These are phyloP conservation scores for Theodoxus fluviatilis DNA, from an alignment of 2,888 invertebrate species.

Conservation along the genomic window DNA sequence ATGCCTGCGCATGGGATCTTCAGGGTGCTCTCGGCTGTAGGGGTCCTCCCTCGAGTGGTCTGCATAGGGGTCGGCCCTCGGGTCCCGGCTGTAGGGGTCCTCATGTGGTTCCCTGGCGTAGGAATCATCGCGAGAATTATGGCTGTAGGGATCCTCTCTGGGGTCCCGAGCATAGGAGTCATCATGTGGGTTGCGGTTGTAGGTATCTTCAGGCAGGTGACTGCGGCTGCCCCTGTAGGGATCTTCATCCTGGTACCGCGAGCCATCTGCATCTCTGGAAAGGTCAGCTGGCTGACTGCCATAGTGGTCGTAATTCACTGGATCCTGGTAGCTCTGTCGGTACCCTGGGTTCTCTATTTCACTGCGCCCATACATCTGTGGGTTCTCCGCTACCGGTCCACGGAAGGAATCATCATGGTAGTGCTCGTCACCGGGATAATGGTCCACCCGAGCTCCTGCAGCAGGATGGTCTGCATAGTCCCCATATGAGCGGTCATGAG, in stretches of 20 bases:
- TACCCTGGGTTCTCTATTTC: too few species aligned
- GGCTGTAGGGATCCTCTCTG: slow-evolving; percentile 20
- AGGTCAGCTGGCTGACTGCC: slow-evolving; percentile 18
- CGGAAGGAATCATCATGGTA: slow-evolving; percentile 30
- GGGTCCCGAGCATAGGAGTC: background rate
- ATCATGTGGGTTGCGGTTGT: slow-evolving; percentile 13
- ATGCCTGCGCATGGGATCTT: slow-evolving; percentile 35
- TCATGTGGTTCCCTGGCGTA: slow-evolving; percentile 20
- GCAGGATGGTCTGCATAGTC: too few species aligned
- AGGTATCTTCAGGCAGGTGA: slow-evolving; percentile 15
- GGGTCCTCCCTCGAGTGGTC: slow-evolving; percentile 28
- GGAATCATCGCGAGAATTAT: background rate
- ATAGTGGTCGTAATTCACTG: too few species aligned
- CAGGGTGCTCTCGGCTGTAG: slow-evolving; percentile 32
- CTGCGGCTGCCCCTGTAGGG: slow-evolving; percentile 25
- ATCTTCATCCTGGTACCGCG: slow-evolving; percentile 25
- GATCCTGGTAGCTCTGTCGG: slow-evolving; percentile 33
- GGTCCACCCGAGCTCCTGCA: too few species aligned
- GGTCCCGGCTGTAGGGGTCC: slow-evolving; percentile 38
- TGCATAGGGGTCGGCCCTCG: slow-evolving; percentile 28
- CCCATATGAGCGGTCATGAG: too few species aligned
- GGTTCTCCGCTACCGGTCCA: slow-evolving; percentile 19
- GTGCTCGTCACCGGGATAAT: slow-evolving; percentile 34
- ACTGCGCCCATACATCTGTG: too few species aligned
- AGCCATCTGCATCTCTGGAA: too few species aligned